Percentiles rank a stretch among this genome's conserved stretches.
These are phyloP conservation scores for Channa argus DNA, from an alignment of 2,113 vertebrate genomes.

Conservation along the genomic window DNA sequence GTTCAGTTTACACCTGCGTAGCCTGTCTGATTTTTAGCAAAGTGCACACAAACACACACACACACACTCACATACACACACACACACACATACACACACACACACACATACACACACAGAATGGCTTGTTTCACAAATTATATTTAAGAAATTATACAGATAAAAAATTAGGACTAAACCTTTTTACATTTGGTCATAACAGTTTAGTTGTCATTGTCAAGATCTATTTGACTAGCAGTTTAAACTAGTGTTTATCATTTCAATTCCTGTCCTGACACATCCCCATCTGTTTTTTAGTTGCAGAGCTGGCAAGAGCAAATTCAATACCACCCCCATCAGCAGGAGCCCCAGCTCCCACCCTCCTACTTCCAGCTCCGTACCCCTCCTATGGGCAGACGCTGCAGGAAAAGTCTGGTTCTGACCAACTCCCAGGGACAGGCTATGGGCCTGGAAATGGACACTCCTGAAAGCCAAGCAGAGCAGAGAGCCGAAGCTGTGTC, in stretches of 20 bases:
- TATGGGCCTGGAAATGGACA: slow-evolving; percentile 52
- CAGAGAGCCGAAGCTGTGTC: slow-evolving; percentile 78
- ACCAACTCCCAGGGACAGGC: slow-evolving; percentile 52
- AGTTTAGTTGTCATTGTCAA: no score
- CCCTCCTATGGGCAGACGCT: slow-evolving; percentile 77
- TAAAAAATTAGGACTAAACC: no score
- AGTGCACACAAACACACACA: slow-evolving; percentile 5
- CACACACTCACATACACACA: neutral
- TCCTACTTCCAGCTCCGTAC: slow-evolving; percentile 78
- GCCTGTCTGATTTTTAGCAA: slow-evolving; percentile 47
- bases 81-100: no score
- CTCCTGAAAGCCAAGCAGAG: slow-evolving; percentile 56
- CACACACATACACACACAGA: no score
- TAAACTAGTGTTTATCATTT: no score
- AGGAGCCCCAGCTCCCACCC: slow-evolving; percentile 62
- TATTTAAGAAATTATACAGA: no score
- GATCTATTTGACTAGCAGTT: no score
- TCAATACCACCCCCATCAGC: slow-evolving; percentile 46
- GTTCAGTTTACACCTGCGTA: slow-evolving; percentile 69
- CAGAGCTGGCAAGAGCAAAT: slow-evolving; percentile 60
- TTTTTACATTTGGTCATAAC: no score
- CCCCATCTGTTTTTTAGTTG: slow-evolving; percentile 42
- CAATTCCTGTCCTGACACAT: neutral
- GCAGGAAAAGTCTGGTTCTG: slow-evolving; percentile 66
- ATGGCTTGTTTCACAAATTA: no score